Conservation (phyloP, 2,797 vertebrate species). For the Prunella strophiata region DNA sequence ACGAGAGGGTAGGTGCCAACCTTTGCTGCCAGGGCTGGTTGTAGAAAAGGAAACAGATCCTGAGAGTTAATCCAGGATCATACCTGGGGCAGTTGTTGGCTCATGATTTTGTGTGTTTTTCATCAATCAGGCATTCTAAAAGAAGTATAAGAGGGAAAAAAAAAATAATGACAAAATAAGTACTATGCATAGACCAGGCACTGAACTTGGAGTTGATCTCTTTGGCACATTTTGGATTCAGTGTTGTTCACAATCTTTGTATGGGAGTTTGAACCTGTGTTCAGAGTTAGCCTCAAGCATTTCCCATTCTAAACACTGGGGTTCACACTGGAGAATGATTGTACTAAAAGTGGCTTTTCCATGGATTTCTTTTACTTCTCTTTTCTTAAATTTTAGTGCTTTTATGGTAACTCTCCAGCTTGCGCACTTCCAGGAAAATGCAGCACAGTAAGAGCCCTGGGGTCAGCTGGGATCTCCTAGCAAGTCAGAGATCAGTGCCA, state of each 20-base stretch:
- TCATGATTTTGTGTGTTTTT: not conserved
- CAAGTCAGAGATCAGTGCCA: not conserved
- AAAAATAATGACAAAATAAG: not conserved
- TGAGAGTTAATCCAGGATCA: not conserved
- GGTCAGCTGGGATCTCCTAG: not conserved
- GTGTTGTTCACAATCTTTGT: not conserved
- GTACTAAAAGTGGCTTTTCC: not conserved
- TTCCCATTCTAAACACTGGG: not conserved
- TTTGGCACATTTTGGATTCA: not conserved
- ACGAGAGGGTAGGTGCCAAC: not conserved
- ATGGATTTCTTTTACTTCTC: not conserved
- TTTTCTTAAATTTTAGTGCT: not conserved
- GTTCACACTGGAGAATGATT: not conserved
- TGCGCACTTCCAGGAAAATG: not conserved
- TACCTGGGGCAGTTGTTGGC: not conserved
- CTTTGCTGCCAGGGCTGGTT: not conserved
- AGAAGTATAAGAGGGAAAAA: not conserved
- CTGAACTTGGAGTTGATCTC: not conserved
- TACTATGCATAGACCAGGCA: not conserved
- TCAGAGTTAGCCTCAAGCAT: not conserved
- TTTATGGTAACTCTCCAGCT: not conserved
- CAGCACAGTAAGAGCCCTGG: not conserved
- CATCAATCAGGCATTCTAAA: not conserved
- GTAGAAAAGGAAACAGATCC: not conserved
- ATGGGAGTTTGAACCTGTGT: not conserved